Conservation (phyloP, 1,140 invertebrate genomes). For the Mesaphorura yosii region DNA sequence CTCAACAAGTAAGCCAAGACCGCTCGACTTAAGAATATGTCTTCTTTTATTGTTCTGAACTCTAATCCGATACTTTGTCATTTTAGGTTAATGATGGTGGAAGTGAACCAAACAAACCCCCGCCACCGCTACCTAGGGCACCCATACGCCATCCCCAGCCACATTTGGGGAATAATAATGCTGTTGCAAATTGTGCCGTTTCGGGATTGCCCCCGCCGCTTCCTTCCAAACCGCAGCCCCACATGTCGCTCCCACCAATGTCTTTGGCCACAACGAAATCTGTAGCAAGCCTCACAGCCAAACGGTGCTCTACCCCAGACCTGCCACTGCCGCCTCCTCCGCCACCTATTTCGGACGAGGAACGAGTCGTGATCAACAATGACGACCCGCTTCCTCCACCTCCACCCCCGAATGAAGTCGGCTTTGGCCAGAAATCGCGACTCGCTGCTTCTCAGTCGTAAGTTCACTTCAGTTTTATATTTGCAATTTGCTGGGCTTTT, state of each 20-base stretch:
- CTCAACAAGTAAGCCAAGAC: conserved; percentile 20
- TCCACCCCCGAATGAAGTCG: conserved; percentile 40
- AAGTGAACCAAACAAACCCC: conserved; percentile 19
- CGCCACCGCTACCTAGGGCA: conserved; percentile 25
- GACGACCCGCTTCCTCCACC: conserved; percentile 63
- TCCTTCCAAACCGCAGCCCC: conserved; percentile 8
- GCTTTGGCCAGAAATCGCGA: too few relatives aligned
- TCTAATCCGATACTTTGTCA: too few relatives aligned
- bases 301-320: conserved; percentile 47
- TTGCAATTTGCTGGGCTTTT: conserved; percentile 11
- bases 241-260: background rate
- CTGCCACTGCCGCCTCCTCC: conserved; percentile 57
- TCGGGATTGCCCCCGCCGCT: conserved; percentile 5
- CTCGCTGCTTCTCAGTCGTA: too few relatives aligned
- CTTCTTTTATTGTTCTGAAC: too few relatives aligned
- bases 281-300: too few relatives aligned
- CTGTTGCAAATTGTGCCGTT: too few relatives aligned
- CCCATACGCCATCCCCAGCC: conserved; percentile 17
- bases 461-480: too few relatives aligned
- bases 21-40: too few relatives aligned
- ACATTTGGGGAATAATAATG: too few relatives aligned
- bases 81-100: conserved; percentile 6
- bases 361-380: conserved; percentile 48
- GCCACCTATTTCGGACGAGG: conserved; percentile 37
- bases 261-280: too few relatives aligned